Evolutionary conservation across 2,113 vertebrate genomes (phyloP), one percentile per base, ranked within the genome.

Genomic region (Epinephelus cyanopodus): DNA sequence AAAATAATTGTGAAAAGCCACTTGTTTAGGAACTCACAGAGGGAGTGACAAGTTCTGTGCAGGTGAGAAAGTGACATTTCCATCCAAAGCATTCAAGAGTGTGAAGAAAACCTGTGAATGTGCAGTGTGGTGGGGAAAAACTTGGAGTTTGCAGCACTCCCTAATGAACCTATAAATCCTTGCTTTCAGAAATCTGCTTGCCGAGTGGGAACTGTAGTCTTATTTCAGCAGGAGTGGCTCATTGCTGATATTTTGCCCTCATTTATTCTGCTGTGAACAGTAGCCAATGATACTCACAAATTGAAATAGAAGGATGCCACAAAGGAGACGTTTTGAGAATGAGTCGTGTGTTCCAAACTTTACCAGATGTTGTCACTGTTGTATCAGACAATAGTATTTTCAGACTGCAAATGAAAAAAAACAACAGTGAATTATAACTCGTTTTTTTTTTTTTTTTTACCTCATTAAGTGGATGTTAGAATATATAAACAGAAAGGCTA

Each of bases 401-500:
- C 14, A 25, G 12, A 63, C 2, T 42, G 39, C 15, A 45, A 37
- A 29, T 29, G 3, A 29, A 29, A 37, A 45, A 50, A 8, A 39
- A 50, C 57, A 45, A n/a, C 69, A 17, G 17, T 27, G 9, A 71
- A 29, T 23, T 5, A 39, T 56, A 10, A 62, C 37, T 84, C 5
- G 1, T 80, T 33, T 29, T 29, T 29, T 29, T 79, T 80, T 33
- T 29, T 29, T 29, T 29, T 79, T 62, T 56, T 12, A 42, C 23
- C 17, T 74, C 64, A 54, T 82, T 63, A 75, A 65, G 42, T 63
- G 3, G 23, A 62, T 33, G 37, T 45, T 66, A 42, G 42, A 58
- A 57, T 71, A 57, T 45, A 57, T 33, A n/a, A 77, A 73, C 15
- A 47, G 39, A 63, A 74, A 65, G 50, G 77, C 82, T 61, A 66